These are phyloP conservation scores for Cnemophilus loriae DNA, from an alignment of 2,113 vertebrate genomes.

Conservation along the genomic window DNA sequence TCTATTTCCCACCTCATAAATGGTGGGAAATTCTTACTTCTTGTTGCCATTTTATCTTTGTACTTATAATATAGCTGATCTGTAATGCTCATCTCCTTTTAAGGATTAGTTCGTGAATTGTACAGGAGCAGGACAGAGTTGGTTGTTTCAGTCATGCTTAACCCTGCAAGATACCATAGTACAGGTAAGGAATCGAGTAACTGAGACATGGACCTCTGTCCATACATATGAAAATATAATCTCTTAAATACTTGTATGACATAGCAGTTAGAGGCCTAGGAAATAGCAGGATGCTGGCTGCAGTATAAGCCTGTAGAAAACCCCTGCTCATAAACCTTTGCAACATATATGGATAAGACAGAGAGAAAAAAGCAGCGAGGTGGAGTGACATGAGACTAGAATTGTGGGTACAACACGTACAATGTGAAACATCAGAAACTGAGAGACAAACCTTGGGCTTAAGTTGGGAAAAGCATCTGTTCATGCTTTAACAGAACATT, in stretches of 20 bases:
- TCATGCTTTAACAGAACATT: neutral
- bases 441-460: neutral
- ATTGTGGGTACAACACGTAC: fast-evolving
- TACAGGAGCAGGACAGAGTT: fast-evolving
- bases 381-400: neutral
- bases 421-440: neutral
- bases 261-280: neutral
- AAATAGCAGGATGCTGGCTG: neutral
- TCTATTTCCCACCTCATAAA: neutral
- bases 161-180: neutral
- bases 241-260: neutral
- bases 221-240: neutral
- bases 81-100: neutral
- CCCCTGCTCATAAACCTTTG: neutral
- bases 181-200: neutral
- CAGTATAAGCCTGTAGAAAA: neutral
- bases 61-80: neutral
- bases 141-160: neutral
- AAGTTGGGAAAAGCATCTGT: neutral
- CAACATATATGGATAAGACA: neutral
- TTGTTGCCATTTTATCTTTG: neutral
- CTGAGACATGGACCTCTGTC: neutral
- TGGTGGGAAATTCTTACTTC: neutral
- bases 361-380: neutral
- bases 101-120: neutral